Evolutionary conservation across 37 sponge, comb jelly and placozoan genomes (phyloP).

Genomic region (Haliclona indistincta): DNA sequence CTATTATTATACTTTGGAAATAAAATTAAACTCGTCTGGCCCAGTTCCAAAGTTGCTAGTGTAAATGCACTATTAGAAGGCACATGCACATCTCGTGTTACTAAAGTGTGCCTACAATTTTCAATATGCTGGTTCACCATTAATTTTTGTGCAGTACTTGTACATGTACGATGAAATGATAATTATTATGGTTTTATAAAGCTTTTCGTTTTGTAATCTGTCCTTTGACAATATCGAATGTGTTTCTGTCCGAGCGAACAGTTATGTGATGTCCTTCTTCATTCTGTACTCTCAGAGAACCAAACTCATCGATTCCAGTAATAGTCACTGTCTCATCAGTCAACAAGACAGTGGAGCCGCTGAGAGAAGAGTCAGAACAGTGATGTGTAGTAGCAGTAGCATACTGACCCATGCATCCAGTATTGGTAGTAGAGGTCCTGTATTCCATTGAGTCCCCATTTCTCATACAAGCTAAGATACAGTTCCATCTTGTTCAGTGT

Average conservation of each 20-base stretch:
- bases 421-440: constrained; percentile 82
- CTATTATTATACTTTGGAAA: no score
- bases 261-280: constrained; percentile 31
- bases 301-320: constrained; percentile 82
- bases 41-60: no score
- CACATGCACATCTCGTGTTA: no score
- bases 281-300: constrained; percentile 78
- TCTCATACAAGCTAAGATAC: constrained; percentile 44
- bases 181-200: no score
- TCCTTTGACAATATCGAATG: constrained; percentile 91
- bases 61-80: no score
- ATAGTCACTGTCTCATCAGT: constrained; percentile 49
- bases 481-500: constrained; percentile 68
- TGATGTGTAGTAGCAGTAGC: neutral
- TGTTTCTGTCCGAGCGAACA: constrained; percentile 94
- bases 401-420: constrained; percentile 87
- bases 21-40: no score
- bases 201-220: constrained; percentile 78
- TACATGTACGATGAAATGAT: no score
- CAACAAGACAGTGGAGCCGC: constrained; percentile 5
- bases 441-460: constrained; percentile 11
- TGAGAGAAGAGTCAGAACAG: constrained; percentile 17
- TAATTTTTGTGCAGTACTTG: no score
- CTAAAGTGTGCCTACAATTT: no score
- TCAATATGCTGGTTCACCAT: no score